Evolutionary conservation across 1,140 invertebrate genomes (phyloP).

Genomic region (Drosophila triauraria): DNA sequence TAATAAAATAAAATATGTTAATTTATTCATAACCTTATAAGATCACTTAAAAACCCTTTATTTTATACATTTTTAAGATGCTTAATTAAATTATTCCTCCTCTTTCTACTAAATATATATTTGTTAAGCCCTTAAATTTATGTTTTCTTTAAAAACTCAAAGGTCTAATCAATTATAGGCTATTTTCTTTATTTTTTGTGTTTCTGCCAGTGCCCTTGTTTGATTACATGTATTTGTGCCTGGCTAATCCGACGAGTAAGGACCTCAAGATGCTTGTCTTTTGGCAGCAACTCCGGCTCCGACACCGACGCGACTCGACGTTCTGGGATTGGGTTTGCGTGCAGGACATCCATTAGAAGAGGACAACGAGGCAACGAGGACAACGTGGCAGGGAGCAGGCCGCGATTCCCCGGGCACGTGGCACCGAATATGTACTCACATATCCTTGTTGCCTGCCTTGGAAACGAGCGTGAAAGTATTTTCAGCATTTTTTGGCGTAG

Average conservation of each 20-base stretch:
- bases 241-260: slow-evolving; percentile 59
- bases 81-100: not conserved
- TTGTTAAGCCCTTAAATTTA: not conserved
- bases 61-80: no score
- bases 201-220: slow-evolving; percentile 34
- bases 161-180: not conserved
- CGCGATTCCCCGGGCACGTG: slow-evolving; percentile 49
- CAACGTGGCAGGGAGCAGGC: slow-evolving; percentile 22
- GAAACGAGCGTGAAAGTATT: slow-evolving; percentile 82
- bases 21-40: no score
- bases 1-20: no score
- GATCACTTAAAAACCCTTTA: no score
- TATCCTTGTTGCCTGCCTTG: slow-evolving; percentile 45
- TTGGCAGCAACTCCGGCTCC: slow-evolving; percentile 28
- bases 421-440: slow-evolving; percentile 58
- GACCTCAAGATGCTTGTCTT: slow-evolving; percentile 77
- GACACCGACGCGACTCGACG: slow-evolving; percentile 2
- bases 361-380: slow-evolving; percentile 47
- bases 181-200: not conserved
- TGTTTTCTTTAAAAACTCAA: not conserved
- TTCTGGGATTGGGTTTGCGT: slow-evolving; percentile 49
- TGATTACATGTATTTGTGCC: slow-evolving; percentile 41
- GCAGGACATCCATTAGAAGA: slow-evolving; percentile 61
- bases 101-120: not conserved
- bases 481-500: slow-evolving; percentile 68